phyloP scores from a whole-genome alignment of 2,888 invertebrate species.

The Tetragnatha montana region DNA sequence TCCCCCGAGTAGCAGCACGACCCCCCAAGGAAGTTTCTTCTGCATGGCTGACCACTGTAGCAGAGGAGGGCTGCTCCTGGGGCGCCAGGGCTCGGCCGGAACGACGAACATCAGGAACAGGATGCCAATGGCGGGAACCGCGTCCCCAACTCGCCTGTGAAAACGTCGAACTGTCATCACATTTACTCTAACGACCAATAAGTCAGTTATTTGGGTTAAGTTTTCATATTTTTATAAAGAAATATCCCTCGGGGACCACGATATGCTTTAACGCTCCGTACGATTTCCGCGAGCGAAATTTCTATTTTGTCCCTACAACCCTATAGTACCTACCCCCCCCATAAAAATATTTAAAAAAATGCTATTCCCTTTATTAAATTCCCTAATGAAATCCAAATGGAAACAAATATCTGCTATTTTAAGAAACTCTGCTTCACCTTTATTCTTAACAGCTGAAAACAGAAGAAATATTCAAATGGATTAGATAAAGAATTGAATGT shows the following conservation, averaged over 20 bases:
- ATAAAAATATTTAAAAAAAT: not conserved
- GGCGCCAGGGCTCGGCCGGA: slow-evolving; percentile 84
- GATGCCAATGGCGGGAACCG: slow-evolving; percentile 83
- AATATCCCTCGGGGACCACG: no score
- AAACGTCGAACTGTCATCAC: not conserved
- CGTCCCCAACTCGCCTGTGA: slow-evolving; percentile 76
- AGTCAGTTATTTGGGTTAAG: not conserved
- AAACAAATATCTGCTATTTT: not conserved
- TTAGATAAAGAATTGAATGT: no score
- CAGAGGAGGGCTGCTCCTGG: slow-evolving; percentile 81
- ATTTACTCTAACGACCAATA: not conserved
- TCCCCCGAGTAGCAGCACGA: slow-evolving; percentile 86
- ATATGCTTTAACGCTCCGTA: no score
- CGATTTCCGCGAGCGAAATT: no score
- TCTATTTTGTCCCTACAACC: no score
- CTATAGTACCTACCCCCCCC: not conserved
- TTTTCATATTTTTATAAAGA: not conserved
- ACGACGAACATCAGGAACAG: slow-evolving; percentile 89
- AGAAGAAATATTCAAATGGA: not conserved
- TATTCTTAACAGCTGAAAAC: not conserved
- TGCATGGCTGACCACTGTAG: slow-evolving; percentile 88
- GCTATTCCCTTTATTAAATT: no score
- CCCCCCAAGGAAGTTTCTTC: slow-evolving; percentile 91
- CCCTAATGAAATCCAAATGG: not conserved
- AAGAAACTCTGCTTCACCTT: no score